Evolutionary conservation across 2,797 vertebrate species (phyloP).

Genomic region (Peromyscus nudipes): DNA sequence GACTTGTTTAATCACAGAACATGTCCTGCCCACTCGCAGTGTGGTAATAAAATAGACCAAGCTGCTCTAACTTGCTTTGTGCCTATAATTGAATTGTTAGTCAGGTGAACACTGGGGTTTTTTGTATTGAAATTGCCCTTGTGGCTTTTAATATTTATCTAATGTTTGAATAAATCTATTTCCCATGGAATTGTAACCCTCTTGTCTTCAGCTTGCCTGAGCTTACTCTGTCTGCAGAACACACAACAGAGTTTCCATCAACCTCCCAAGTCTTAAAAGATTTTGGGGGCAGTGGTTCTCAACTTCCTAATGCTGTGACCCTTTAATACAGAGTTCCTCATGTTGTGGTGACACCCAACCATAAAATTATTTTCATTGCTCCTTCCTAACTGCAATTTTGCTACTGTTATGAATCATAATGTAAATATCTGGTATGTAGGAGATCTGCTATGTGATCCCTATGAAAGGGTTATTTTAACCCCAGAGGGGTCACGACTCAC

Average conservation of each 20-base stretch:
- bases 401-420: neutral
- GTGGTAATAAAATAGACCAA: neutral
- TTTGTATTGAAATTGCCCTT: neutral
- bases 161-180: conserved; percentile 32
- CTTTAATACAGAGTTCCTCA: neutral
- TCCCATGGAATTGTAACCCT: conserved; percentile 14
- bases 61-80: neutral
- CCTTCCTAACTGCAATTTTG: neutral
- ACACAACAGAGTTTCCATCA: neutral
- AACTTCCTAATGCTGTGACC: neutral
- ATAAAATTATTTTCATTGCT: neutral
- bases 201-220: neutral
- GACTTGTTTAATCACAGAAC: neutral
- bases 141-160: conserved; percentile 9
- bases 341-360: neutral
- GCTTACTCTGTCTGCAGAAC: conserved; percentile 12
- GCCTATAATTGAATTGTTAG: conserved; percentile 3
- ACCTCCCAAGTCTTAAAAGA: conserved; percentile 27
- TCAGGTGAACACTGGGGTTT: neutral
- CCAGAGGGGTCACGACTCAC: neutral
- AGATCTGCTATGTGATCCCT: neutral
- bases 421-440: neutral
- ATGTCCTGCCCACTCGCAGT: neutral
- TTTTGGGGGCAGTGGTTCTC: neutral
- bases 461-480: neutral